A percentile compares a stretch with the other conserved stretches of the same genome.
These are phyloP conservation scores for Polia nebulosa DNA, from an alignment of 2,888 invertebrate species.

Conservation along the genomic window DNA sequence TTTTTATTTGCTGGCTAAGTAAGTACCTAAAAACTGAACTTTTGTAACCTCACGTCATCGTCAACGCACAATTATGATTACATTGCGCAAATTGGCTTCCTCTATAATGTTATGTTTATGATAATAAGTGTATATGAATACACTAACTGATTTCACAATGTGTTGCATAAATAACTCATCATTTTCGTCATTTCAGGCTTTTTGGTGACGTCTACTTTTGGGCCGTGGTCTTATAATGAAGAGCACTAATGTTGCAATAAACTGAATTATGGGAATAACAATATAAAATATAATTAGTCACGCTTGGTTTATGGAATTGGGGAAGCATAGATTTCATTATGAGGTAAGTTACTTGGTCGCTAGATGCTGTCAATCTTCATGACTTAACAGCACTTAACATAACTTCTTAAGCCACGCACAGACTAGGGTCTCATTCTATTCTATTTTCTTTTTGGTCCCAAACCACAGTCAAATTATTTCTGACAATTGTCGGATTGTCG, in stretches of 20 bases:
- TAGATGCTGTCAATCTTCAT: constrained; percentile 1
- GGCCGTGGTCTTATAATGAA: background rate
- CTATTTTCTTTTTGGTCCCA: no score
- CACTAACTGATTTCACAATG: constrained; percentile 38
- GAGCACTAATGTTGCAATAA: background rate
- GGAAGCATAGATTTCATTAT: background rate
- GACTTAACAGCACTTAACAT: background rate
- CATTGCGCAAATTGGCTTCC: constrained; percentile 28
- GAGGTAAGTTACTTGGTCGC: background rate
- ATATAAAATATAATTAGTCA: background rate
- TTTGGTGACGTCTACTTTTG: constrained; percentile 5
- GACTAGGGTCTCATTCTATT: no score
- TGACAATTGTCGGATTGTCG: no score
- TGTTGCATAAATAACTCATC: constrained; percentile 14
- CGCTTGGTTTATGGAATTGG: background rate
- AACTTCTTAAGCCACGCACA: no score
- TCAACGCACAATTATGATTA: constrained; percentile 12
- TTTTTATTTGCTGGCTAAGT: background rate
- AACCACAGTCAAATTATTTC: no score
- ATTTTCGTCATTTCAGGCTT: constrained; percentile 4
- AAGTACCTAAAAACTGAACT: background rate
- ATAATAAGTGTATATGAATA: background rate
- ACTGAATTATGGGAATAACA: background rate
- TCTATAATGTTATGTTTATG: constrained; percentile 12
- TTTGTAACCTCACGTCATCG: constrained; percentile 4